Percentiles rank a stretch among this genome's conserved stretches.
Conservation (phyloP, 2,888 invertebrate genomes). For the Oligia strigilis region DNA sequence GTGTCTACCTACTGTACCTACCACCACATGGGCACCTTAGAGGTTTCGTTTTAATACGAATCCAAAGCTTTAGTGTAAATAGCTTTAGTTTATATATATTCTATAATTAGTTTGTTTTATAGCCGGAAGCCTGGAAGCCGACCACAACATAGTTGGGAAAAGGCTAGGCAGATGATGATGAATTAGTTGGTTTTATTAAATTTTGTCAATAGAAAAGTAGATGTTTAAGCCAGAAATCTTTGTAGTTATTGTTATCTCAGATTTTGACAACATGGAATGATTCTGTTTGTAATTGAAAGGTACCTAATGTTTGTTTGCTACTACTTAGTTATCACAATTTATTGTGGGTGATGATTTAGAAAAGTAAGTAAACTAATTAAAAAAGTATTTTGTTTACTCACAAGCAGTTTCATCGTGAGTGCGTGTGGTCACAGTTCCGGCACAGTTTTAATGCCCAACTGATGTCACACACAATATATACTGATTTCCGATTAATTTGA, state of each 20-base stretch:
- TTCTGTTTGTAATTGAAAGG: neutral
- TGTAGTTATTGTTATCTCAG: neutral
- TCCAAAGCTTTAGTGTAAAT: neutral
- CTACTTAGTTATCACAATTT: too few species aligned
- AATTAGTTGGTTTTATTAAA: neutral
- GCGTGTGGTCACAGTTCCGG: constrained; percentile 45
- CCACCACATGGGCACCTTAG: neutral
- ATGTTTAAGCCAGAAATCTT: neutral
- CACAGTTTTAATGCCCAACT: constrained; percentile 62
- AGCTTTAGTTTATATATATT: neutral
- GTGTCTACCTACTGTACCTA: neutral
- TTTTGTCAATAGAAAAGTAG: neutral
- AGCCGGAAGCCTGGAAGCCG: too few species aligned
- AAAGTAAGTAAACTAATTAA: neutral
- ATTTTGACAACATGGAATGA: neutral
- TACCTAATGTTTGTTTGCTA: neutral
- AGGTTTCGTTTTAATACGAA: neutral
- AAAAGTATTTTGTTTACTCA: constrained; percentile 69
- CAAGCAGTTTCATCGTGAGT: constrained; percentile 77
- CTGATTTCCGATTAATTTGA: constrained; percentile 59
- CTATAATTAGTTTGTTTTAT: neutral
- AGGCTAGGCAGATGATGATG: too few species aligned
- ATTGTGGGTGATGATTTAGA: neutral
- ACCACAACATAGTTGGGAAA: too few species aligned
- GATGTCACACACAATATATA: constrained; percentile 71